These are phyloP conservation scores for Micrasema longulum DNA, from an alignment of 1,140 invertebrate species.

Conservation along the genomic window DNA sequence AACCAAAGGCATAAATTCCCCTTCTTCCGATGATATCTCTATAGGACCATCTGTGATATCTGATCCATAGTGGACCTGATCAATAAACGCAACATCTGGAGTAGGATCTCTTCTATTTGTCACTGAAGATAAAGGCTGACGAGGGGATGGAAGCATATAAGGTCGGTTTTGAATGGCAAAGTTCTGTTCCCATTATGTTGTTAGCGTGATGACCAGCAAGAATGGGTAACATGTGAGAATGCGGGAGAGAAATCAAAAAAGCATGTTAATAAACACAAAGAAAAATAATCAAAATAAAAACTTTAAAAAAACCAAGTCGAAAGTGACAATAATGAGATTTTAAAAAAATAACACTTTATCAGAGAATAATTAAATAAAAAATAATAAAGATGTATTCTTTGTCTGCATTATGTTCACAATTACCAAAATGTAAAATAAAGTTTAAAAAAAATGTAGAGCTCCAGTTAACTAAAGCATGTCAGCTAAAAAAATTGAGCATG, in stretches of 20 bases:
- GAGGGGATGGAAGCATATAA: constrained; percentile 46
- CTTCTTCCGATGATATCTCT: constrained; percentile 36
- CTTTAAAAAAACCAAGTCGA: too few species aligned
- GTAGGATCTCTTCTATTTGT: constrained; percentile 17
- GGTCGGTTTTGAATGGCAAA: constrained; percentile 19
- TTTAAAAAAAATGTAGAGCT: too few species aligned
- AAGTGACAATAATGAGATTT: too few species aligned
- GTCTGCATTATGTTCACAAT: too few species aligned
- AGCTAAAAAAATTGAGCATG: too few species aligned
- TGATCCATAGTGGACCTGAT: constrained; percentile 2
- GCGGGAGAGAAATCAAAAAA: constrained; percentile 64
- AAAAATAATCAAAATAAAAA: too few species aligned
- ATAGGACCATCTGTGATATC: constrained; percentile 6
- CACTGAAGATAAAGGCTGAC: constrained; percentile 37
- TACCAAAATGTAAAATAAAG: too few species aligned
- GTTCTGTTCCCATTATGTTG: constrained; percentile 19
- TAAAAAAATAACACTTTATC: too few species aligned
- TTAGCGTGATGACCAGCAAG: constrained; percentile 13
- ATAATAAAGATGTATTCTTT: too few species aligned
- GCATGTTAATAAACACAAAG: constrained; percentile 71
- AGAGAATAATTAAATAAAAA: too few species aligned
- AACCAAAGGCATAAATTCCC: constrained; percentile 25
- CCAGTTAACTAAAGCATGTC: too few species aligned
- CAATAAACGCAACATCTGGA: constrained; percentile 10
- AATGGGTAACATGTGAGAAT: constrained; percentile 51